Evolutionary conservation across 2,113 vertebrate species (phyloP).

Genomic region (Peromyscus polionotus): DNA sequence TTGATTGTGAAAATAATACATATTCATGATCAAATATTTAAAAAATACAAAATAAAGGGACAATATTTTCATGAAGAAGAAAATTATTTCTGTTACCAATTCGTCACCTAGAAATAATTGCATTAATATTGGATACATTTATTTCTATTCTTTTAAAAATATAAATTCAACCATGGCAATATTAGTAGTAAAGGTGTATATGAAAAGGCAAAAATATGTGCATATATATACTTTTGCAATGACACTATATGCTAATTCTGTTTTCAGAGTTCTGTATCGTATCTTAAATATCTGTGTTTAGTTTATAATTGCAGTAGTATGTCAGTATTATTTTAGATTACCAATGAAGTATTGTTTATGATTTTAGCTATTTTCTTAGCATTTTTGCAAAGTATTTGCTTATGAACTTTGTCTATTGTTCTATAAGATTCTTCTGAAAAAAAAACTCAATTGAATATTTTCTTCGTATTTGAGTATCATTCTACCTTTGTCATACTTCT

Average conservation of each 20-base stretch:
- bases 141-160: constrained; percentile 53
- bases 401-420: constrained; percentile 57
- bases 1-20: constrained; percentile 74
- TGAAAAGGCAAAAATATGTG: constrained; percentile 41
- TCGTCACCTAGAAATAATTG: constrained; percentile 48
- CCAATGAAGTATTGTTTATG: background rate
- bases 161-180: background rate
- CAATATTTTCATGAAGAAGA: constrained; percentile 50
- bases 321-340: constrained; percentile 64
- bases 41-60: constrained; percentile 52
- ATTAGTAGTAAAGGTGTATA: constrained; percentile 63
- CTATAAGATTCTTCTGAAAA: constrained; percentile 7
- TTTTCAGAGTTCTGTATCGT: constrained; percentile 59
- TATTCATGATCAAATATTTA: constrained; percentile 68
- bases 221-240: constrained; percentile 58
- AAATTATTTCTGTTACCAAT: constrained; percentile 37
- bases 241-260: constrained; percentile 60
- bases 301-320: constrained; percentile 46
- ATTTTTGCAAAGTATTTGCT: constrained; percentile 4
- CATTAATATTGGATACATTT: constrained; percentile 52
- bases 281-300: constrained; percentile 37
- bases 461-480: constrained; percentile 1
- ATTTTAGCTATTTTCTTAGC: constrained; percentile 42
- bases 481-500: constrained; percentile 19
- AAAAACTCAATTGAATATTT: constrained; percentile 42